Percentiles rank a stretch among this genome's conserved stretches.
Conservation (phyloP, 2,888 invertebrate genomes). For the Lepidonotus clava region DNA sequence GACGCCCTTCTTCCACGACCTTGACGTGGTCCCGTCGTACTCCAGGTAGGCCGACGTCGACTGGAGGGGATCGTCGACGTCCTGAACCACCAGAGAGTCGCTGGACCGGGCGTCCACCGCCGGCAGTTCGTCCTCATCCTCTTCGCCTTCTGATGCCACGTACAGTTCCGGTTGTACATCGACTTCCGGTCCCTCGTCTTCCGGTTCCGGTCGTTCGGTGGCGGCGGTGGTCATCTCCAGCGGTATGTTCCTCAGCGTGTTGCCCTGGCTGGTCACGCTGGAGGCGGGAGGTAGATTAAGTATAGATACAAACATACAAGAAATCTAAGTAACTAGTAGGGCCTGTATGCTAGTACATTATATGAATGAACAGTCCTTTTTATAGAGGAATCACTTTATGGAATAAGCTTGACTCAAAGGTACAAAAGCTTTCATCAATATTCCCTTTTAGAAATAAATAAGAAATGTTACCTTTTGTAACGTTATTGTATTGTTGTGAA, state of each 20-base stretch:
- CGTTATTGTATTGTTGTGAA: too few relatives aligned
- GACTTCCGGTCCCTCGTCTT: background rate
- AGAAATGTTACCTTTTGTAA: too few relatives aligned
- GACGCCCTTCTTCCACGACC: background rate
- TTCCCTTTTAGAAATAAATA: too few relatives aligned
- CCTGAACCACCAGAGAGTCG: background rate
- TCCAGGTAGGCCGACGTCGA: too few relatives aligned
- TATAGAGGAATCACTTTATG: too few relatives aligned
- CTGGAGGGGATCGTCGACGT: background rate
- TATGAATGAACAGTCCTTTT: too few relatives aligned
- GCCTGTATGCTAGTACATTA: too few relatives aligned
- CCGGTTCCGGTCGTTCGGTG: too few relatives aligned
- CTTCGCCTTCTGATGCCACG: background rate
- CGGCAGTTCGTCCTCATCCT: background rate
- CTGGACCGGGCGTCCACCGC: background rate
- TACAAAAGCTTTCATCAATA: too few relatives aligned
- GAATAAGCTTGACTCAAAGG: too few relatives aligned
- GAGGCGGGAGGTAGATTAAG: background rate
- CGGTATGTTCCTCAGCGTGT: background rate
- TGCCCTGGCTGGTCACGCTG: conserved; percentile 26
- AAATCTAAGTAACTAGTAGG: too few relatives aligned
- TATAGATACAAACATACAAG: too few relatives aligned
- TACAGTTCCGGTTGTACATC: background rate
- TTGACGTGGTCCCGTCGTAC: background rate
- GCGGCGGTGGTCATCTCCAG: background rate